Base-by-base conservation (phyloP, 2,888 invertebrate species). In the Dicyrtoma fusca region DNA sequence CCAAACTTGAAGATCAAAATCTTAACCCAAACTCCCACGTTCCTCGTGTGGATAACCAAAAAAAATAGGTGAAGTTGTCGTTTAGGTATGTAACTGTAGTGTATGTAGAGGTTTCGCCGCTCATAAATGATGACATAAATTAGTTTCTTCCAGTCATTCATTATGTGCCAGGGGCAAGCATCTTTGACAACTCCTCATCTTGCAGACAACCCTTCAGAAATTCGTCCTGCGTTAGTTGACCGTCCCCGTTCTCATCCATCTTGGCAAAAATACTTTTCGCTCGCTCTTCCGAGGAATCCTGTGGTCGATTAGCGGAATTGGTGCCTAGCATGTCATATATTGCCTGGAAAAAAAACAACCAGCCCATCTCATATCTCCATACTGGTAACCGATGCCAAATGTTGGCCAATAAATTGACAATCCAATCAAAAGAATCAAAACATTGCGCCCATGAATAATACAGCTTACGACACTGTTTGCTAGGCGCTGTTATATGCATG, bases 271-370 rank as follows among this genome's bases (percentile, higher is more conserved):
- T 99, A 85, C 97, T 97, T 87, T 96, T 95, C 81, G 98, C 98
- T 81, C 98, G 88, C 83, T 97, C 97, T 84, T 97, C 96, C 34
- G 98, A 97, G 21, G 96, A 95, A 84, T 95, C 96, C 51, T 94
- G 94, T 62, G 96, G 95, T 83, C 95, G 88, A 86, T 94, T 95
- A 85, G 94, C 94, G 82, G 94, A 94, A 85, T 95, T 95, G 78
- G 96, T 96, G 71, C 98, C 98, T 82, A 99, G 88, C 98, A 99
- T 99, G 85, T 97, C 97, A 86, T 99, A 99, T 86, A 99, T 98
- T 80, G 98, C 98, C 98, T 98, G 88, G 57, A 87, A 86, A 80
- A 77, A 80, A 70, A 74, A 59, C 57, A 8, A 74, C 17, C n/a
- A 57, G 23, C n/a, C n/a, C 34, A 34, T 34, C 34, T 34, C 34